Conservation (phyloP, 2,113 vertebrate species). For the Ramphastos sulfuratus region DNA sequence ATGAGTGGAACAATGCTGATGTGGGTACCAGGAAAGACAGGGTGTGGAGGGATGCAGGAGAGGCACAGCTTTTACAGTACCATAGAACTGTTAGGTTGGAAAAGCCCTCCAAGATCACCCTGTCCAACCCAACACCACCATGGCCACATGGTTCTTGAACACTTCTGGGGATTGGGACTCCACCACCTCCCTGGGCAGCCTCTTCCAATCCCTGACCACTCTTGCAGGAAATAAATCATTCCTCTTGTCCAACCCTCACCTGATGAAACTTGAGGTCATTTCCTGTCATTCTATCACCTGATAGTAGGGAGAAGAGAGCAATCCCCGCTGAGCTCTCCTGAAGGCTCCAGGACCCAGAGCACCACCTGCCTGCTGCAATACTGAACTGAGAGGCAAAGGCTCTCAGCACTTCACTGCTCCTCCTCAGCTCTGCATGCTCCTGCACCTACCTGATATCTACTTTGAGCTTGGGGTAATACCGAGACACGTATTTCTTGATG, state of each 20-base stretch:
- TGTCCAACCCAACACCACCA: too few species aligned
- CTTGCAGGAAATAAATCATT: too few species aligned
- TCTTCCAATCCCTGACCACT: too few species aligned
- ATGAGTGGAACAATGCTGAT: background rate
- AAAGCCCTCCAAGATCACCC: too few species aligned
- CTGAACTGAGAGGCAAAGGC: background rate
- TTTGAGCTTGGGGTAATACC: slow-evolving; percentile 93
- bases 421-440: background rate
- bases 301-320: too few species aligned
- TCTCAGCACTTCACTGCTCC: background rate
- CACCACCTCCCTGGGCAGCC: too few species aligned
- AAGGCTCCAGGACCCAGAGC: background rate
- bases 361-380: background rate
- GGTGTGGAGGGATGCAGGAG: background rate
- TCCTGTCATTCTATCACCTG: too few species aligned
- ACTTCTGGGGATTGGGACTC: too few species aligned
- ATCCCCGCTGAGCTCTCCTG: background rate
- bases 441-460: slow-evolving; percentile 87
- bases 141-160: too few species aligned
- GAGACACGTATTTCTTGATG: slow-evolving; percentile 96
- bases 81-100: too few species aligned
- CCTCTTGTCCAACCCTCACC: too few species aligned
- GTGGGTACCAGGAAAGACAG: background rate
- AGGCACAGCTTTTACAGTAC: background rate
- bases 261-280: too few species aligned